phyloP scores from a whole-genome alignment of 2,888 invertebrate genomes.

The Dynastes hyllus region DNA sequence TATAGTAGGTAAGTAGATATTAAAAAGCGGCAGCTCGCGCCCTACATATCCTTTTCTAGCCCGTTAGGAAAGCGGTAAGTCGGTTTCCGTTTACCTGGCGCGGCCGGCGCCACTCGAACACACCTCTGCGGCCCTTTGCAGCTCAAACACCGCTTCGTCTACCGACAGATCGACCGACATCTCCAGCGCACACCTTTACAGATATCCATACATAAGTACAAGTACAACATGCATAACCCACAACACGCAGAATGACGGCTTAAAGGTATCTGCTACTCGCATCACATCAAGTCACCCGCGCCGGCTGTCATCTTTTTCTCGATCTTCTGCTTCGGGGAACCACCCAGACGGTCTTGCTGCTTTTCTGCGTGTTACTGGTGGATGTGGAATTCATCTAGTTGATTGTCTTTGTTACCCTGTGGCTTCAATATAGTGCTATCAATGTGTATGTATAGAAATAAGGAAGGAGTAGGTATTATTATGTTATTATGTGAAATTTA shows the following conservation, averaged over 20 bases:
- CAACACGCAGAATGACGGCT: not conserved
- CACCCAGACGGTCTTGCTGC: constrained; percentile 37
- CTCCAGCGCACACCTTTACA: no score
- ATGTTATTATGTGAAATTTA: no score
- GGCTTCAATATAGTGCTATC: not conserved
- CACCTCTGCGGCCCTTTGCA: constrained; percentile 67
- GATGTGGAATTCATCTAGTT: not conserved
- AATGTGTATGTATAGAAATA: no score
- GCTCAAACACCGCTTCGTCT: constrained; percentile 59
- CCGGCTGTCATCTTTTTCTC: constrained; percentile 56
- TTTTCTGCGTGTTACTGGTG: not conserved
- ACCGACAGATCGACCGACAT: not conserved
- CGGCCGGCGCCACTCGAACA: constrained; percentile 69
- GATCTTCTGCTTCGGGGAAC: constrained; percentile 44
- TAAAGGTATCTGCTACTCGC: constrained; percentile 54
- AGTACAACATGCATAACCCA: not conserved
- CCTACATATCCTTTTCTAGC: constrained; percentile 28
- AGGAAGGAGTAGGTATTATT: no score
- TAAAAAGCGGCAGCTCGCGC: constrained; percentile 10
- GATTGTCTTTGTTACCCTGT: not conserved
- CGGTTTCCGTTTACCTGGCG: constrained; percentile 64
- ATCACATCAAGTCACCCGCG: constrained; percentile 60
- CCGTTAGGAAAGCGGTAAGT: constrained; percentile 38
- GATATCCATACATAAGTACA: not conserved
- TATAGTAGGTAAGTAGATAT: constrained; percentile 2